Evolutionary conservation across 1,140 invertebrate species (phyloP).

Genomic region (Parasteatoda tepidariorum): DNA sequence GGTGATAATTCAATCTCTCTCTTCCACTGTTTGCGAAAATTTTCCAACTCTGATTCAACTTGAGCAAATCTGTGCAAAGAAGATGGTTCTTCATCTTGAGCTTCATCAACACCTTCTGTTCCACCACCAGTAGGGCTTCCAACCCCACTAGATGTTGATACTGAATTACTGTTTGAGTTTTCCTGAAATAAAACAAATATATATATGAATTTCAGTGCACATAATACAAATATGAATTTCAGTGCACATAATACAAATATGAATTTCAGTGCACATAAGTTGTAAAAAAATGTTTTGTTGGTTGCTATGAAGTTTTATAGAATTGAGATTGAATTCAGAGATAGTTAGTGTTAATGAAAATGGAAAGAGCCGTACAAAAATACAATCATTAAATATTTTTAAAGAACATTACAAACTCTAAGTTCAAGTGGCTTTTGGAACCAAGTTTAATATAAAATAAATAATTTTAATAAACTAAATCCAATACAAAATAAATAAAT

Average conservation of each 20-base stretch:
- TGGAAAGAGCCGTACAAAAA: too few relatives aligned
- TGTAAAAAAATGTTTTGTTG: background rate
- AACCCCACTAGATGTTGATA: background rate
- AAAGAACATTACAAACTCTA: too few relatives aligned
- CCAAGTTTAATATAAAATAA: too few relatives aligned
- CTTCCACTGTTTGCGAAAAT: conserved; percentile 66
- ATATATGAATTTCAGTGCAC: background rate
- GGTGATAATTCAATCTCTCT: conserved; percentile 63
- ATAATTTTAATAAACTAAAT: too few relatives aligned
- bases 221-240: background rate
- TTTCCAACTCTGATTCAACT: conserved; percentile 63
- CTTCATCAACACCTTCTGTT: conserved; percentile 49
- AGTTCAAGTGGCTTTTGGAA: too few relatives aligned
- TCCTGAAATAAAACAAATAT: conserved; percentile 6
- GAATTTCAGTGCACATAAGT: background rate
- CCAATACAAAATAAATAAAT: too few relatives aligned
- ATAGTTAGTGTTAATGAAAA: background rate
- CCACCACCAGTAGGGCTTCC: conserved; percentile 15
- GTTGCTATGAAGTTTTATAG: background rate
- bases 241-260: too few relatives aligned
- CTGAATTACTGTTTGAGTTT: conserved; percentile 27
- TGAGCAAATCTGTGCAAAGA: conserved; percentile 5
- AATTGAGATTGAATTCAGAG: background rate
- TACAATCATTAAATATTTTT: too few relatives aligned
- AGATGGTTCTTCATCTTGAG: conserved; percentile 56